phyloP scores from a whole-genome alignment of 2,797 vertebrate genomes.

The Lutjanus campechanus region DNA sequence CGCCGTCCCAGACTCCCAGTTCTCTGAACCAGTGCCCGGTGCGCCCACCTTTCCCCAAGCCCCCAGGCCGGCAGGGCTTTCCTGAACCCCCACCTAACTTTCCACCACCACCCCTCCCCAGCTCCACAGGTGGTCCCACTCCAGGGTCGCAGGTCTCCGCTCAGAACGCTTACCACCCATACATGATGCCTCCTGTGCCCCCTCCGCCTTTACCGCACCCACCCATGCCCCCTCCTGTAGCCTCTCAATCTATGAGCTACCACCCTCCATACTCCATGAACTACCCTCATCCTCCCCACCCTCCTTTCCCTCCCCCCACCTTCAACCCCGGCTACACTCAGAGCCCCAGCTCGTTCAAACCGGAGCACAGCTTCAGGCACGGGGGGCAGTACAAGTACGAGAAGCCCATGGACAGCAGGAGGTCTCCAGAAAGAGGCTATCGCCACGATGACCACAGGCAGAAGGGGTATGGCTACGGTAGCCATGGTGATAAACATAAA shows the following conservation, averaged over 20 bases:
- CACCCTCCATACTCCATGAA: constrained; percentile 89
- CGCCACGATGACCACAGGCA: constrained; percentile 91
- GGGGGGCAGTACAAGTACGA: constrained; percentile 88
- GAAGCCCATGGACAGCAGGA: constrained; percentile 83
- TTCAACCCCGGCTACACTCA: constrained; percentile 88
- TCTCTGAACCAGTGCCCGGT: constrained; percentile 88
- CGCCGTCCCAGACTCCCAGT: constrained; percentile 83
- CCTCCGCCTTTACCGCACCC: constrained; percentile 89
- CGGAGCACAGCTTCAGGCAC: constrained; percentile 81
- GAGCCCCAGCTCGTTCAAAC: constrained; percentile 84
- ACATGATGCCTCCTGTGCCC: constrained; percentile 89
- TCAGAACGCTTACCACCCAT: constrained; percentile 89
- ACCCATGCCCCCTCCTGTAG: constrained; percentile 85
- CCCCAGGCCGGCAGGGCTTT: constrained; percentile 89
- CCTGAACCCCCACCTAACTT: constrained; percentile 92
- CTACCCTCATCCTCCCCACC: constrained; percentile 89
- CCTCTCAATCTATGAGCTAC: constrained; percentile 88
- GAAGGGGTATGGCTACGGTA: constrained; percentile 86
- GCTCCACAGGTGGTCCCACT: constrained; percentile 79
- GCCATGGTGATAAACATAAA: constrained; percentile 88
- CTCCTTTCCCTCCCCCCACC: constrained; percentile 87
- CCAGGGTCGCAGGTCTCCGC: constrained; percentile 79
- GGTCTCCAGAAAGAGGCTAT: constrained; percentile 91
- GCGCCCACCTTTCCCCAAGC: constrained; percentile 89
- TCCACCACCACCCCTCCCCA: constrained; percentile 90